These are phyloP conservation scores for Falcunculus frontatus DNA, from an alignment of 2,113 vertebrate genomes.

Conservation along the genomic window DNA sequence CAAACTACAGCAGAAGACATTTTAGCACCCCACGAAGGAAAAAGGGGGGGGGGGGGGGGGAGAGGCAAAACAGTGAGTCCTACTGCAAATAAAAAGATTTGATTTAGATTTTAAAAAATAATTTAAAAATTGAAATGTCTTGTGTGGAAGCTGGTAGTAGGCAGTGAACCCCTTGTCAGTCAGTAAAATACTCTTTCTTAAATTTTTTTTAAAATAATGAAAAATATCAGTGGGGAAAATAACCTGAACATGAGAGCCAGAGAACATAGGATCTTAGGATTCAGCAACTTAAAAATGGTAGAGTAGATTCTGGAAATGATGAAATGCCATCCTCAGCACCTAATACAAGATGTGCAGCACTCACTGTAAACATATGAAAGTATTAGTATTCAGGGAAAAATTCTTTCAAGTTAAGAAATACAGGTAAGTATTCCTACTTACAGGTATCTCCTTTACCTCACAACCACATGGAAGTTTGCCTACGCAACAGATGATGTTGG, in stretches of 20 bases:
- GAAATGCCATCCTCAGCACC: neutral
- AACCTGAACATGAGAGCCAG: neutral
- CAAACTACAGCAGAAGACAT: neutral
- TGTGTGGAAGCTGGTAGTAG: neutral
- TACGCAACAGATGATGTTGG: neutral
- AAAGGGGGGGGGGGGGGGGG: accelerated
- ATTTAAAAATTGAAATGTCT: neutral
- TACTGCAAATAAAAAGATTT: neutral
- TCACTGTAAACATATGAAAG: neutral
- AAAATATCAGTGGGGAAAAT: neutral
- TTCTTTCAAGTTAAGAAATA: neutral
- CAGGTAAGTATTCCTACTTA: neutral
- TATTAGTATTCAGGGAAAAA: neutral
- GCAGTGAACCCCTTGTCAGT: neutral
- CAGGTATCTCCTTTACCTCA: neutral
- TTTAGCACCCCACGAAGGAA: neutral
- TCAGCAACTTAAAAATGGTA: neutral
- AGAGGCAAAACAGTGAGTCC: neutral
- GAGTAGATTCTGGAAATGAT: neutral
- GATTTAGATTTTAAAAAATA: neutral
- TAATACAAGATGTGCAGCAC: neutral
- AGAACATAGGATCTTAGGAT: neutral
- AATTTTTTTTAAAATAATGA: neutral
- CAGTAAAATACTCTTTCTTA: neutral
- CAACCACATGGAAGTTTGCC: neutral